Percentiles rank a stretch among this genome's conserved stretches.
Evolutionary conservation across 2,888 invertebrate species (phyloP).

Genomic region (Notodonta ziczac): DNA sequence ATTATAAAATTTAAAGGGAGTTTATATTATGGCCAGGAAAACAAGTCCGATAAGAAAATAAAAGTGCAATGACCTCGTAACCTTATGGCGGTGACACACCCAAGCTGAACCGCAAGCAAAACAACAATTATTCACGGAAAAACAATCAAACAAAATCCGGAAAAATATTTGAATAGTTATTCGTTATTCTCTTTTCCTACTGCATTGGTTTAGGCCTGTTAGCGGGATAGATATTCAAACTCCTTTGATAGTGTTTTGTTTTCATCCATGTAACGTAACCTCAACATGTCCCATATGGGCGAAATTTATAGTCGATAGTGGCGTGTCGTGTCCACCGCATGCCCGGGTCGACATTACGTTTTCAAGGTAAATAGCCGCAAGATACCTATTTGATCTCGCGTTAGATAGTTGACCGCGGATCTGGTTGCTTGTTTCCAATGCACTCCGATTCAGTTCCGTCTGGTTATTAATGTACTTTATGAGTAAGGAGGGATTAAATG

Average conservation of each 20-base stretch:
- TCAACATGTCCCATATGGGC: background rate
- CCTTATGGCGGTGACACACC: background rate
- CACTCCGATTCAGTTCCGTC: constrained; percentile 23
- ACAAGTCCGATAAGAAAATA: background rate
- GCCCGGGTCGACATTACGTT: constrained; percentile 32
- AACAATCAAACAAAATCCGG: too few species aligned
- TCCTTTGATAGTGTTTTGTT: background rate
- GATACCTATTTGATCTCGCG: constrained; percentile 57
- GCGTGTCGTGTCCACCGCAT: constrained; percentile 43
- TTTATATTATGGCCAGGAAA: too few species aligned
- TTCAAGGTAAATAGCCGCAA: constrained; percentile 63
- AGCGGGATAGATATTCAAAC: background rate
- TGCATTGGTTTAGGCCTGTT: too few species aligned
- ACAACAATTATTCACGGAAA: too few species aligned
- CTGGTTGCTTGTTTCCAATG: constrained; percentile 50
- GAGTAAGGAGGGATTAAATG: background rate
- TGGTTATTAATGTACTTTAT: constrained; percentile 6
- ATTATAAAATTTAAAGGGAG: too few species aligned
- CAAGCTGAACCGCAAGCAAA: too few species aligned
- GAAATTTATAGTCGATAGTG: constrained; percentile 15
- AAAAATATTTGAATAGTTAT: too few species aligned
- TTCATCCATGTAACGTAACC: background rate
- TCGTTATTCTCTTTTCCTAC: too few species aligned
- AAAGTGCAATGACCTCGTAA: constrained; percentile 15
- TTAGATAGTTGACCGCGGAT: constrained; percentile 62